Percentiles rank a stretch among this genome's conserved stretches.
These are phyloP conservation scores for Dipodomys spectabilis DNA, from an alignment of 2,113 vertebrate genomes.

Conservation along the genomic window DNA sequence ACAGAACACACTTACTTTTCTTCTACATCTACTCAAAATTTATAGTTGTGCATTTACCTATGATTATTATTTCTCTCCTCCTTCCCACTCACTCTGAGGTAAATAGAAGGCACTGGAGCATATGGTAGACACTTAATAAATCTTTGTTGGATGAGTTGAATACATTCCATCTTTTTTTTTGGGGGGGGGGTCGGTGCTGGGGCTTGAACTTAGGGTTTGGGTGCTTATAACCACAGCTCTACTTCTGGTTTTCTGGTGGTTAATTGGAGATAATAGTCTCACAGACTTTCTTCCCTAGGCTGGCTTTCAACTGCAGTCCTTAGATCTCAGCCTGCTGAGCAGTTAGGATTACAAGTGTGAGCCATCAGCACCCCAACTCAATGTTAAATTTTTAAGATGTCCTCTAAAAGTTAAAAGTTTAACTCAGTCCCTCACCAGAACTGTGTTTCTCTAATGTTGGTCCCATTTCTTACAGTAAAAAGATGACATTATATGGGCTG, in stretches of 20 bases:
- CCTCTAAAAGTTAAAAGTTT: constrained; percentile 25
- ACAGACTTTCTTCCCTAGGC: too few species aligned
- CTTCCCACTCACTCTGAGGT: neutral
- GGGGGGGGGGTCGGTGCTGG: too few species aligned
- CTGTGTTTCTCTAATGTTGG: neutral
- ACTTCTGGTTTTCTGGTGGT: too few species aligned
- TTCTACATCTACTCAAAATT: neutral
- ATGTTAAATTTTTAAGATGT: neutral
- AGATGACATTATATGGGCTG: neutral
- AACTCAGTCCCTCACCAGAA: neutral
- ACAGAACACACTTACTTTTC: neutral
- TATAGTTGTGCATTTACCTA: neutral
- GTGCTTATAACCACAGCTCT: too few species aligned
- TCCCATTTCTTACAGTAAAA: neutral
- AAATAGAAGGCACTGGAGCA: neutral
- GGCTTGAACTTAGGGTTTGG: too few species aligned
- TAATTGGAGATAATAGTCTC: too few species aligned
- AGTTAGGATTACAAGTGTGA: too few species aligned
- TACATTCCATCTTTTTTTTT: neutral
- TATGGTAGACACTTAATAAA: neutral
- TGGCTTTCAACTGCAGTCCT: too few species aligned
- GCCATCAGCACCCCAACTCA: neutral
- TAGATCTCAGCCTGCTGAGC: too few species aligned
- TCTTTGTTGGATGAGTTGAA: neutral
- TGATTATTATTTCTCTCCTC: neutral